phyloP scores from a whole-genome alignment of 53 echinoderm and acorn worm species.

The Luidia sarsii region DNA sequence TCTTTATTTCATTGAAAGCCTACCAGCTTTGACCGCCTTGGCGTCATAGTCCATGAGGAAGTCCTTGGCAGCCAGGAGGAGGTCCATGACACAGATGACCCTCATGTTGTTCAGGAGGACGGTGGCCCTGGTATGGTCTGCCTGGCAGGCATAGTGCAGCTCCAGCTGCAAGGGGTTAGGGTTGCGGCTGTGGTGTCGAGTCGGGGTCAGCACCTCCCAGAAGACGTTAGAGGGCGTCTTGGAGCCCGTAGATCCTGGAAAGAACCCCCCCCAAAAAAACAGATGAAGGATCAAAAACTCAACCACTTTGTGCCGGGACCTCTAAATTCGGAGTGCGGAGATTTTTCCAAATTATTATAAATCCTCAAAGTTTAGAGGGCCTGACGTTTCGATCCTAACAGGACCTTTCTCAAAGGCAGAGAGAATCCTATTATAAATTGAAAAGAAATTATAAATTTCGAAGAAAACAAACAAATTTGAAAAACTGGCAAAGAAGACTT shows the following conservation, averaged over 20 bases:
- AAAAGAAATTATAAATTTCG: no score
- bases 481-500: no score
- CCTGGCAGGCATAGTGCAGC: conserved; percentile 83
- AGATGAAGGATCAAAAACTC: not conserved
- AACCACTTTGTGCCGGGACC: no score
- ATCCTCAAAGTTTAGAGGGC: no score
- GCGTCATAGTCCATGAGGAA: conserved; percentile 86
- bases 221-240: conserved; percentile 79
- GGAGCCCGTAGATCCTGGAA: no score
- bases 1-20: no score
- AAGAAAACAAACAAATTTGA: no score
- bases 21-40: conserved; percentile 64
- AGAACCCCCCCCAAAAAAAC: not conserved
- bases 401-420: no score
- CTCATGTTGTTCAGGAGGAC: conserved; percentile 98
- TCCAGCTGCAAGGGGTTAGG: conserved; percentile 96
- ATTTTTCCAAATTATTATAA: no score
- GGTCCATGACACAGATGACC: conserved; percentile 92
- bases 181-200: conserved; percentile 87
- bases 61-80: conserved; percentile 87
- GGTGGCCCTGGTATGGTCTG: conserved; percentile 79
- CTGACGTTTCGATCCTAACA: no score
- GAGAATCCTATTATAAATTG: no score
- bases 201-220: conserved; percentile 88
- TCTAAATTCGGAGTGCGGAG: not conserved